phyloP scores from a whole-genome alignment of 2,113 vertebrate species.

The Tachysurus fulvidraco region DNA sequence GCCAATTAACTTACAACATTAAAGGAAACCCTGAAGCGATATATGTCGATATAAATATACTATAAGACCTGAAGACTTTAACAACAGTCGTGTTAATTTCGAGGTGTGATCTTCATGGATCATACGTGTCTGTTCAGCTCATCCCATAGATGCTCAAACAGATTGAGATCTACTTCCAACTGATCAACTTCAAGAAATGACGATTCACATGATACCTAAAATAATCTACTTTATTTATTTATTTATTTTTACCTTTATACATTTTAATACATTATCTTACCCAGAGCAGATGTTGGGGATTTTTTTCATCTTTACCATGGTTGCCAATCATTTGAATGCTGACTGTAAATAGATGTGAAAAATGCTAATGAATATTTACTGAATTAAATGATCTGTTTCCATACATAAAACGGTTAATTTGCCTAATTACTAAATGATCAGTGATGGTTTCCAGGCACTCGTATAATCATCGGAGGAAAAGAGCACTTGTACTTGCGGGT shows the following conservation, averaged over 20 bases:
- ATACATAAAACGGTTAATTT: not conserved
- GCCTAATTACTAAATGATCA: slow-evolving; percentile 9
- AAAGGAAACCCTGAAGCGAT: too few species aligned
- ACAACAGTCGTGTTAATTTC: too few species aligned
- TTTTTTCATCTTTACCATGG: not conserved
- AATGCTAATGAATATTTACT: not conserved
- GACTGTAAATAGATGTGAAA: not conserved
- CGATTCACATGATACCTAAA: too few species aligned
- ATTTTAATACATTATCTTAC: not conserved
- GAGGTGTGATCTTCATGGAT: too few species aligned
- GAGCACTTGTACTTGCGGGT: slow-evolving; percentile 20
- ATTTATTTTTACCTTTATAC: not conserved
- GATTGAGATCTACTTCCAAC: too few species aligned
- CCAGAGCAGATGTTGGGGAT: not conserved
- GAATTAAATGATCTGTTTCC: slow-evolving; percentile 30
- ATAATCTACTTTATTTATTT: too few species aligned
- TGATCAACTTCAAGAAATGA: too few species aligned
- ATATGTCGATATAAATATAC: too few species aligned
- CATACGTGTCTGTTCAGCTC: too few species aligned
- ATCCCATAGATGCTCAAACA: too few species aligned
- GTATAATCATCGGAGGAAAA: slow-evolving; percentile 12
- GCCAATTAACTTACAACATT: too few species aligned
- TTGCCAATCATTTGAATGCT: not conserved
- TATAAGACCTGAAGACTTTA: too few species aligned
- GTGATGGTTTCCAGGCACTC: slow-evolving; percentile 4